Conservation (phyloP, 2,888 invertebrate genomes). For the Coelogynopora nodosa region DNA sequence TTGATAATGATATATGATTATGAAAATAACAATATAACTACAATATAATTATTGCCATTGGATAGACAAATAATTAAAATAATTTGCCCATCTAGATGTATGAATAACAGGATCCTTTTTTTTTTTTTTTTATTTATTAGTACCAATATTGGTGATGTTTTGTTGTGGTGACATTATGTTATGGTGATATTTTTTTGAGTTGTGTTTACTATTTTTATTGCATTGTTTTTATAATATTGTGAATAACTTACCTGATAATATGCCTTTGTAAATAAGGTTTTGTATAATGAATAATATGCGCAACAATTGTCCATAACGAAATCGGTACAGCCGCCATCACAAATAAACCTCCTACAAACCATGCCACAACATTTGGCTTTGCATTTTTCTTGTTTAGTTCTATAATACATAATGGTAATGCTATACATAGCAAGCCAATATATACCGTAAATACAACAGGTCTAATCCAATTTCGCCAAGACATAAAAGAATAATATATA, state of each 20-base stretch:
- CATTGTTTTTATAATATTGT: too few species aligned
- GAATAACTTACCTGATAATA: constrained; percentile 73
- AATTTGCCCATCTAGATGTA: too few species aligned
- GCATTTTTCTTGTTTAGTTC: constrained; percentile 69
- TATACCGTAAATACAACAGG: constrained; percentile 77
- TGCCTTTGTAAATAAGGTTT: constrained; percentile 86
- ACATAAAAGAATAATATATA: not conserved
- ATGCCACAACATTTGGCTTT: constrained; percentile 72
- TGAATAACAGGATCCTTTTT: too few species aligned
- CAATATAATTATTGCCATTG: too few species aligned
- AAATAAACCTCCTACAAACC: constrained; percentile 83
- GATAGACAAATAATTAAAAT: too few species aligned
- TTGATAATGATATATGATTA: too few species aligned
- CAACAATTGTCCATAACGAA: constrained; percentile 87
- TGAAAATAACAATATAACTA: too few species aligned
- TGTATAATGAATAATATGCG: constrained; percentile 86
- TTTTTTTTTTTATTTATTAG: too few species aligned
- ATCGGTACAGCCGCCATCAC: constrained; percentile 83
- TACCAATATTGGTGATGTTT: too few species aligned
- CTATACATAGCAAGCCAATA: constrained; percentile 74
- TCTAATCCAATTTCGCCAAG: constrained; percentile 83
- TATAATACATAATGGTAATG: constrained; percentile 77
- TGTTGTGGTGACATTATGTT: too few species aligned
- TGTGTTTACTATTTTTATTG: too few species aligned
- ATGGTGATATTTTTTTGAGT: too few species aligned